A percentile compares a stretch with the other conserved stretches of the same genome.
These are phyloP conservation scores for Tiphia femorata DNA, from an alignment of 2,888 invertebrate species.

Conservation along the genomic window DNA sequence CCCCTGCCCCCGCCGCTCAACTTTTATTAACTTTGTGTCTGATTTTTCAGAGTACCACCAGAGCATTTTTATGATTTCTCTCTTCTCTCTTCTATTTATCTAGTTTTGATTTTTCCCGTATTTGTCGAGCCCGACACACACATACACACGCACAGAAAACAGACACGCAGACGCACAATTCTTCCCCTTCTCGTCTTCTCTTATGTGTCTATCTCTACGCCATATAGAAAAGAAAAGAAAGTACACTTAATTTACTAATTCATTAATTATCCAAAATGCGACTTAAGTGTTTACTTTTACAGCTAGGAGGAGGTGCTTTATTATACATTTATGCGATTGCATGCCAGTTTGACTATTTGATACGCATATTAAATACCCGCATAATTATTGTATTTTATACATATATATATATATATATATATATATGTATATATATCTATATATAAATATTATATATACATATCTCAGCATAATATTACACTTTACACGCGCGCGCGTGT, in stretches of 20 bases:
- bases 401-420: slow-evolving; percentile 15
- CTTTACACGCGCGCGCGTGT: too few species aligned
- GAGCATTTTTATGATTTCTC: slow-evolving; percentile 35
- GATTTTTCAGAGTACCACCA: slow-evolving; percentile 43
- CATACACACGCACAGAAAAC: too few species aligned
- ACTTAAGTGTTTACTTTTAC: slow-evolving; percentile 61
- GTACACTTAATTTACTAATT: slow-evolving; percentile 58
- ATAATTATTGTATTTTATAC: neutral
- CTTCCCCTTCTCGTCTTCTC: too few species aligned
- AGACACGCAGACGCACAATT: too few species aligned
- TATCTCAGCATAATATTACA: too few species aligned
- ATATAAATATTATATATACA: neutral
- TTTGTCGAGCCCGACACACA: too few species aligned
- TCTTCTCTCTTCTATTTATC: neutral
- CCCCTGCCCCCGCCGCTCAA: too few species aligned
- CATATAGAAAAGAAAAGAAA: too few species aligned
- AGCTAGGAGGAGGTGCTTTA: slow-evolving; percentile 68
- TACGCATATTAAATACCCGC: slow-evolving; percentile 32
- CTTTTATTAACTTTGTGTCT: slow-evolving; percentile 41
- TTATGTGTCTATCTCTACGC: neutral
- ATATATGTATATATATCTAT: slow-evolving; percentile 8
- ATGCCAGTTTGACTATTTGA: slow-evolving; percentile 51
- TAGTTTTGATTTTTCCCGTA: slow-evolving; percentile 12
- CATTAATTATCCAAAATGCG: slow-evolving; percentile 58
- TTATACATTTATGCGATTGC: slow-evolving; percentile 52